Evolutionary conservation across 2,888 invertebrate genomes (phyloP).

Genomic region (Stegana nigrithorax): DNA sequence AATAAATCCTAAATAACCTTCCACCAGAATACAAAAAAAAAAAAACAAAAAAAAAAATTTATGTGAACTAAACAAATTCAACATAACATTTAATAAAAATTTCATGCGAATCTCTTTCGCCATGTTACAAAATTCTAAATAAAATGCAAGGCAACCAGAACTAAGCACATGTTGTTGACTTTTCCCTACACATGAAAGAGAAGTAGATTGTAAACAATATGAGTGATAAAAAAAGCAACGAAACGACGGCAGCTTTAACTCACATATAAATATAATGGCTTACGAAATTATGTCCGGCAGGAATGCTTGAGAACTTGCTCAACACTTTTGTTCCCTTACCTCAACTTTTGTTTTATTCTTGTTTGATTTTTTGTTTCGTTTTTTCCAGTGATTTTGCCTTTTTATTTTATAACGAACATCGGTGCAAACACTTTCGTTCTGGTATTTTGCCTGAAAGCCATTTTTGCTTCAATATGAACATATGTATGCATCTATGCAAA

Average conservation of each 20-base stretch:
- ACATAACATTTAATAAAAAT: conserved; percentile 51
- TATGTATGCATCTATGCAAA: too few relatives aligned
- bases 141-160: not conserved
- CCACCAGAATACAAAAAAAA: too few relatives aligned
- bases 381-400: too few relatives aligned
- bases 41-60: conserved; percentile 33
- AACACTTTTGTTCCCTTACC: too few relatives aligned
- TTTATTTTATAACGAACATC: too few relatives aligned
- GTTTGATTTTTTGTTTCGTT: too few relatives aligned
- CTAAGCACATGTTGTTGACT: not conserved
- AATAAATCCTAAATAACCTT: not conserved
- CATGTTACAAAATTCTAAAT: too few relatives aligned
- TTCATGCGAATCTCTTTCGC: conserved; percentile 44
- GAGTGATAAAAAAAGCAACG: conserved; percentile 1
- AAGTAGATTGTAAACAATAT: not conserved
- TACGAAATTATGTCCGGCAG: conserved; percentile 51
- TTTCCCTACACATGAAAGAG: not conserved
- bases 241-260: not conserved
- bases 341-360: too few relatives aligned
- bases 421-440: too few relatives aligned
- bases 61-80: not conserved
- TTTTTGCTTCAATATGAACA: too few relatives aligned
- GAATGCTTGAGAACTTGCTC: conserved; percentile 53
- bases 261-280: conserved; percentile 31
- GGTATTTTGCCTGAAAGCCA: too few relatives aligned